Evolutionary conservation across 2,888 invertebrate species (phyloP), one percentile per base, ranked within the genome.

Genomic region (Lucinisca nassula): DNA sequence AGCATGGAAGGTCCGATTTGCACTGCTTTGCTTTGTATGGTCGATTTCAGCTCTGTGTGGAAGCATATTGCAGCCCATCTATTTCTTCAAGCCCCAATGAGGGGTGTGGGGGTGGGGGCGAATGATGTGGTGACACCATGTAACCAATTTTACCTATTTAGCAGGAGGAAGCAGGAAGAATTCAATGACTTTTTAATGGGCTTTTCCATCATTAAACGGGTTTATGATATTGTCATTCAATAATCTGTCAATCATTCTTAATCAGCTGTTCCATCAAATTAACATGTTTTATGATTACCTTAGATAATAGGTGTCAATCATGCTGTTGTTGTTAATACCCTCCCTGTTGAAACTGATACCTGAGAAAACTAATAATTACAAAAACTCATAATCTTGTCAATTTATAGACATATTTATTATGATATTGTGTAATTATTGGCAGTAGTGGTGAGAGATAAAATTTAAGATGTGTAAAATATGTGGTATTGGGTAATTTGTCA

Each of bases 261-360:
- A 67, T 67, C 30, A 67, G 67, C 67, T 67, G 30, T 32, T 67
- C 67, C 67, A 67, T 67, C 67, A 67, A 67, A 67, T 67, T 67
- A 67, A 67, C 67, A 67, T 67, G 67, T 67, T 67, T 67, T 67
- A 67, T 67, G 67, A 67, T 32, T 55, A 30, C 24, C 24, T 21
- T 35, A 67, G 67, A 35, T 67, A 35, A 30, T 35, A 67, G 12
- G 21, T 67, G 67, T 67, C 67, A 67, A 67, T 67, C 35, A 35
- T 35, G 12, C 10, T 67, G 67, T 67, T 35, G 21, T 35, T 32
- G 2, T 24, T 35, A 35, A 67, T 67, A 67, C 67, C 67, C 14
- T 17, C 67, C 21, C 67, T 67, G 67, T 67, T 67, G 10, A 35
- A 17, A 17, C 14, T 67, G 0, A 21, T 1, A 14, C 14, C 12